Evolutionary conservation across 1,140 invertebrate genomes (phyloP), one percentile per base, ranked within the genome.

Genomic region (Zaprionus gabonicus): DNA sequence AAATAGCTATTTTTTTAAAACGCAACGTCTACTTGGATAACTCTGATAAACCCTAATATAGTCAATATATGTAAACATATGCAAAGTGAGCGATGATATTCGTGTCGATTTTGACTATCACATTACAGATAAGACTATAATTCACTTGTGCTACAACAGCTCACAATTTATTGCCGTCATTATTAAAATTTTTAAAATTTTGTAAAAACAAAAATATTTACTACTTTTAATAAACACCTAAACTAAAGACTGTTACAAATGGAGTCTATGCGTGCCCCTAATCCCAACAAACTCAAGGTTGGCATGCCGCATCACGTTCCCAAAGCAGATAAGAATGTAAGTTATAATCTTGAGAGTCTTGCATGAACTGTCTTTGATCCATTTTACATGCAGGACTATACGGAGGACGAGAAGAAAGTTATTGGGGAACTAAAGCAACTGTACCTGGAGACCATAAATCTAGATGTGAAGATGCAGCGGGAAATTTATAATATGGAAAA

Each of bases 401-500:
- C 96, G 49, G 94, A 95, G 64, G 92, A 94, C n/a, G 95, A 98
- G 0, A 96, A 96, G 81, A 94, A 96, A 71, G 94, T 97, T 69
- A 94, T 99, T 17, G 96, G 96, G 86, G 97, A 97, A 10, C 93
- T 99, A 41, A 98, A 98, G 92, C 97, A 97, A 91, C 82, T 98
- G 0, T 98, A 99, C 91, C 91, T 97, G 65, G 95, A 97, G 77
- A 94, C 95, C 15, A 96, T 96, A 1, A 94, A 97, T 74, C 94
- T 98, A 36, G 98, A 99, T 93, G 95, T 96, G 2, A 95, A 97
- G 82, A 98, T 98, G 92, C 98, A 98, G 91, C 95, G 96, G 77
- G 97, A 98, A 86, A 95, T 99, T 34, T 97, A 98, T 93, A 95
- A 95, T 51, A 93, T 99, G 53, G 98, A 99, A 93, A 96, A 95